Base-by-base conservation (phyloP, 2,113 vertebrate species). In the Typhlomys cinereus region DNA sequence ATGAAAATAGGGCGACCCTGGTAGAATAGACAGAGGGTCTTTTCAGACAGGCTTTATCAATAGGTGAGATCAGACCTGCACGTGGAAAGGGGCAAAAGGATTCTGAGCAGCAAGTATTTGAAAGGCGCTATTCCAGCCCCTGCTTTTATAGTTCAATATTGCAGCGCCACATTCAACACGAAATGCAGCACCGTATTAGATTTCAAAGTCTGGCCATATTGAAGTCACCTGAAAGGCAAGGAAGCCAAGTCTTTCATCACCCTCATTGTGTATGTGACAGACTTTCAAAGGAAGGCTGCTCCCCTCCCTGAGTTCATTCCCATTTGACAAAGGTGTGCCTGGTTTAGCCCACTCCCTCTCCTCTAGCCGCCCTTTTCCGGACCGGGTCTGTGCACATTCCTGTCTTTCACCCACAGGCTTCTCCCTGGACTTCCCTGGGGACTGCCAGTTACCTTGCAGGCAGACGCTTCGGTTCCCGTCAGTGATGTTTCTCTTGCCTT, bases 131-230 rank as follows among this genome's bases (percentile, higher is more conserved):
- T 91, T 67, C 80, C 96, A 94, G 84, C 95, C 95, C 93, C 91
- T 94, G 92, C 95, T 91, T 97, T 96, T 95, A 95, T 92, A 81
- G 91, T 96, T 96, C 91, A 94, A 96, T 96, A 94, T 97, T 92
- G 66, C 67, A 94, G 92, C 66, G 89, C 48, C 57, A 74, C 95
- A 94, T 96, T 96, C 95, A 95, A 96, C 95, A 95, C 89, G 69
- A 95, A 96, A 96, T 93, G 93, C 96, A 96, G 96, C 94, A 87
- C 87, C 89, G 62, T 94, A 92, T 96, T 96, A 91, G 76, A 94
- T 96, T 97, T 97, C 95, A 96, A 97, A 96, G 96, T 92, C 96
- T 94, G 91, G 84, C 76, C 93, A 93, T 94, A 95, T 96, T 96
- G 96, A 95, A 97, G 96, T 87, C 73, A 91, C 91, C 95, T 96